Conservation (phyloP, 2,888 invertebrate genomes). For the Deilephila porcellus region DNA sequence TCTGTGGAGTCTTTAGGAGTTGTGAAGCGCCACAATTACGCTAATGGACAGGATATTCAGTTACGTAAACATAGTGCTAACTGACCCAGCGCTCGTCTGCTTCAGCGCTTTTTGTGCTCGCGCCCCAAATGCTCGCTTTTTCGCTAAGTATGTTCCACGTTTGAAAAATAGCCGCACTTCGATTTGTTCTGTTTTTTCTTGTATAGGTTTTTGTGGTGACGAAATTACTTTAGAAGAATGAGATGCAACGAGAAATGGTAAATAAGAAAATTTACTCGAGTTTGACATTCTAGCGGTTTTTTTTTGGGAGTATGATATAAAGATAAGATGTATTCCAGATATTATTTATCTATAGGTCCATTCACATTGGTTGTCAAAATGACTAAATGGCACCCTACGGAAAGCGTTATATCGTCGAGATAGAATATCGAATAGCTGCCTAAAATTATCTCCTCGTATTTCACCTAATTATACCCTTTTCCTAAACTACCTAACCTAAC, state of each 20-base stretch:
- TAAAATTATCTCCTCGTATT: no score
- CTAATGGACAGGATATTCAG: not conserved
- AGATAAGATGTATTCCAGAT: no score
- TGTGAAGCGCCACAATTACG: not conserved
- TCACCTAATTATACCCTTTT: no score
- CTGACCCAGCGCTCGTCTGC: not conserved
- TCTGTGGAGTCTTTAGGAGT: not conserved
- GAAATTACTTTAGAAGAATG: not conserved
- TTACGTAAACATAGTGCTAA: conserved; percentile 7
- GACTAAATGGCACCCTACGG: no score
- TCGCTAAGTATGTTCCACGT: conserved; percentile 7
- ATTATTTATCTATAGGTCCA: no score
- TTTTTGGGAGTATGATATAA: no score
- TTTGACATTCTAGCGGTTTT: no score
- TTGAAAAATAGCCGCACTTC: not conserved
- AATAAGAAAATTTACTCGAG: no score
- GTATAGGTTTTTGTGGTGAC: not conserved
- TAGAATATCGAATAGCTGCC: no score
- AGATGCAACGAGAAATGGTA: not conserved
- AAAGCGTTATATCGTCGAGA: no score
- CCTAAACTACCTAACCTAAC: no score
- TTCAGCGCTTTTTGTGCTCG: not conserved
- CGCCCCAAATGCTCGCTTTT: not conserved
- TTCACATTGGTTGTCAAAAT: no score
- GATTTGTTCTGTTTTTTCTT: not conserved